These are phyloP conservation scores for Ctenochaetus hawaiiensis DNA, from an alignment of 2,797 vertebrate genomes.

Conservation along the genomic window DNA sequence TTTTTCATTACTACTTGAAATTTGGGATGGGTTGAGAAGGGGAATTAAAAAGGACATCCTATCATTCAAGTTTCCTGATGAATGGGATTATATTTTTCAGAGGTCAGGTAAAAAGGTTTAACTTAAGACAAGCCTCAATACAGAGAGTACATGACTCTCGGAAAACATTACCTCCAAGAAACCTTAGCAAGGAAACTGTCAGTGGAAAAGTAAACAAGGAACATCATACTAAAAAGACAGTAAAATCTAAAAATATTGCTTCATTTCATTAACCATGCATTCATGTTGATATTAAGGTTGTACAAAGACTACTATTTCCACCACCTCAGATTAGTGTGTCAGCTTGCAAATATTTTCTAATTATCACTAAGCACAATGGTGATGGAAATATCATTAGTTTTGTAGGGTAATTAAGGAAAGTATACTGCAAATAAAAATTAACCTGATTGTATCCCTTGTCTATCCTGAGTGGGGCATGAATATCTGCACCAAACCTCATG, in stretches of 20 bases:
- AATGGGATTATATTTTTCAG: neutral
- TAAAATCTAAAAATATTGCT: neutral
- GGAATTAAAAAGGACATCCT: neutral
- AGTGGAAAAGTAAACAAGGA: neutral
- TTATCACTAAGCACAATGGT: neutral
- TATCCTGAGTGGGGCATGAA: neutral
- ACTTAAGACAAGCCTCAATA: neutral
- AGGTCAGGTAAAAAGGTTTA: neutral
- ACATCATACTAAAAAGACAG: neutral
- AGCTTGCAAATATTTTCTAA: neutral
- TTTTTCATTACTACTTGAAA: constrained; percentile 4
- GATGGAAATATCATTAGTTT: neutral
- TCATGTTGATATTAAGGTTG: neutral
- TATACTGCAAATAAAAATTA: neutral
- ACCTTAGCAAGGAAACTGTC: neutral
- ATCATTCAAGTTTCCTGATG: neutral
- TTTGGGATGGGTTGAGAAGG: neutral
- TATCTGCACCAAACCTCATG: neutral
- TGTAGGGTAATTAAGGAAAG: neutral
- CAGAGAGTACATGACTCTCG: neutral
- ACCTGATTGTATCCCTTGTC: neutral
- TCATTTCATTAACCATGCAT: neutral
- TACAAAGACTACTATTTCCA: neutral
- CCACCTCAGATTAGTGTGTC: neutral
- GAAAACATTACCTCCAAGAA: neutral